Percentiles rank a stretch among this genome's conserved stretches.
Evolutionary conservation across 1,140 invertebrate species (phyloP).

Genomic region (Andrena cerasifolii): DNA sequence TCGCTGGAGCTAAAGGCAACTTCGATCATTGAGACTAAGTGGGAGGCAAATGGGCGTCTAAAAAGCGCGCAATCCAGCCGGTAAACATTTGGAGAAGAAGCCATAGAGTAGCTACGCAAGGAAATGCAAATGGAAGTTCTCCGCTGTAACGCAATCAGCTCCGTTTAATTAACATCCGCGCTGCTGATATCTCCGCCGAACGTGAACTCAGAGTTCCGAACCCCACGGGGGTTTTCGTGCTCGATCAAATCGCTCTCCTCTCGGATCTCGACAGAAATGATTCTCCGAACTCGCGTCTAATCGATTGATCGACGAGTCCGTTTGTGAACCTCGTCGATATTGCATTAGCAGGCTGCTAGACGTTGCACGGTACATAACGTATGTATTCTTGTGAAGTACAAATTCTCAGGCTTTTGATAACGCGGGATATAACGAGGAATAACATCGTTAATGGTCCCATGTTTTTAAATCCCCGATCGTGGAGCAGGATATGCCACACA

Average conservation of each 20-base stretch:
- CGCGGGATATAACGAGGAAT: too few relatives aligned
- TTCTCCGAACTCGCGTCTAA: slow-evolving; percentile 23
- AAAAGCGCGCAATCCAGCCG: neutral
- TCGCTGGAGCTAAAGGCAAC: too few relatives aligned
- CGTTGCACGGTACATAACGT: too few relatives aligned
- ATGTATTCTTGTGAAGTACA: too few relatives aligned
- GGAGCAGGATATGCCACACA: too few relatives aligned
- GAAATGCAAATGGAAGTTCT: neutral
- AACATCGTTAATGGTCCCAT: too few relatives aligned
- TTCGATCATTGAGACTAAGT: neutral
- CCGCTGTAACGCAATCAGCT: slow-evolving; percentile 12
- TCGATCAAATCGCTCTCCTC: slow-evolving; percentile 37
- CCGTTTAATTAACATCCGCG: slow-evolving; percentile 11
- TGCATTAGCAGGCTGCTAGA: slow-evolving; percentile 44
- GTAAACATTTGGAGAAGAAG: slow-evolving; percentile 6
- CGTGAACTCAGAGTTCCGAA: slow-evolving; percentile 25
- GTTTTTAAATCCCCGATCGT: too few relatives aligned
- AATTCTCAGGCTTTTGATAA: too few relatives aligned
- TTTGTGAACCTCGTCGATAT: slow-evolving; percentile 49
- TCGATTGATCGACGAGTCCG: slow-evolving; percentile 34
- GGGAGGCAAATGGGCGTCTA: neutral
- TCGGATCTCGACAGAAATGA: slow-evolving; percentile 35
- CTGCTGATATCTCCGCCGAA: neutral
- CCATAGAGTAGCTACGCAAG: neutral
- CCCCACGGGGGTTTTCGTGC: slow-evolving; percentile 19